Conservation (phyloP, 1,140 invertebrate genomes). For the Hypsibius dujardini region DNA sequence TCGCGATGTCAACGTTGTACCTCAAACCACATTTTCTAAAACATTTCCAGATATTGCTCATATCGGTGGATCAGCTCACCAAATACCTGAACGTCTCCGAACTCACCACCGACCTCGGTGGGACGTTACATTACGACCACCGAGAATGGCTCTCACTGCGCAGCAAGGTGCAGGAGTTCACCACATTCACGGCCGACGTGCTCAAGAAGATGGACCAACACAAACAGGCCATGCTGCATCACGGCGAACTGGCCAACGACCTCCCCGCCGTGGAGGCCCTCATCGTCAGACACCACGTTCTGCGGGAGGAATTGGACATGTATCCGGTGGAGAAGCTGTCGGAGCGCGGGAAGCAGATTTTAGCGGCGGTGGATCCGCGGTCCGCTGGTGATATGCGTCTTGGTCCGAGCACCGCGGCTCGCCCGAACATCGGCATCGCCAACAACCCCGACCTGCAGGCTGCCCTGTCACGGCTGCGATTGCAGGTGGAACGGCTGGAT, state of each 20-base stretch:
- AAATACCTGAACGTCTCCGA: constrained; percentile 80
- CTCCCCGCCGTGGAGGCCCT: constrained; percentile 67
- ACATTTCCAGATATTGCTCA: constrained; percentile 90
- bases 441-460: constrained; percentile 48
- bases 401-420: neutral
- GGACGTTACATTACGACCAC: constrained; percentile 76
- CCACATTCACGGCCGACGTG: constrained; percentile 78
- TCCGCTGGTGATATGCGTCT: neutral
- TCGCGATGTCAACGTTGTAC: too few relatives aligned
- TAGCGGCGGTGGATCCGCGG: constrained; percentile 29
- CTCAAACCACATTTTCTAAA: too few relatives aligned
- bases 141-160: constrained; percentile 85
- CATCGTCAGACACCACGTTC: constrained; percentile 77
- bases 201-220: constrained; percentile 61
- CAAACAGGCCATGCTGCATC: constrained; percentile 65
- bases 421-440: constrained; percentile 36
- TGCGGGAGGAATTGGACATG: constrained; percentile 80
- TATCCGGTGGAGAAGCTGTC: constrained; percentile 81
- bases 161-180: constrained; percentile 74
- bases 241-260: constrained; percentile 69
- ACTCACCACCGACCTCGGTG: constrained; percentile 73
- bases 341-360: constrained; percentile 45
- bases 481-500: constrained; percentile 61
- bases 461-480: constrained; percentile 35
- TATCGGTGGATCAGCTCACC: constrained; percentile 74